Conservation (phyloP, 1,140 invertebrate species). For the Orchesella cincta region DNA sequence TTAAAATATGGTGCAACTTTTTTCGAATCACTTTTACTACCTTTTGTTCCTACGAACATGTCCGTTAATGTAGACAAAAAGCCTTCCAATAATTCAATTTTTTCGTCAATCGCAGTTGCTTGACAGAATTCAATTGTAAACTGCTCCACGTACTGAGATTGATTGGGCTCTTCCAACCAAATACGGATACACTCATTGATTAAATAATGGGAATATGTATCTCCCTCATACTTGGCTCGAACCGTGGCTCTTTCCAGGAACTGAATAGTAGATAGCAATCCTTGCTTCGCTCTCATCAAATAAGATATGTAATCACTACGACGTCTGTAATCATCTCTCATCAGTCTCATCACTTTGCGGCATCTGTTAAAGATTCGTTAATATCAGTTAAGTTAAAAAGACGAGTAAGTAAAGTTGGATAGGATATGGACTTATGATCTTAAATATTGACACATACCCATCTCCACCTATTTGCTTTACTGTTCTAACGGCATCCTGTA, state of each 20-base stretch:
- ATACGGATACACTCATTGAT: conserved; percentile 76
- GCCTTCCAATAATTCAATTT: conserved; percentile 68
- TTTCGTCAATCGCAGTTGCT: conserved; percentile 76
- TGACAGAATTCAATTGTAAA: conserved; percentile 78
- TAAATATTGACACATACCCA: conserved; percentile 58
- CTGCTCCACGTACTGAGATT: conserved; percentile 53
- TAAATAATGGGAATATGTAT: conserved; percentile 74
- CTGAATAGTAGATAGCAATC: conserved; percentile 75
- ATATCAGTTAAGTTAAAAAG: conserved; percentile 38
- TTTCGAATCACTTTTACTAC: conserved; percentile 38
- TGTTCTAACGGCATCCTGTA: conserved; percentile 84
- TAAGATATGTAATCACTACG: conserved; percentile 82
- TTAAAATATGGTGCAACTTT: too few relatives aligned
- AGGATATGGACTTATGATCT: conserved; percentile 36
- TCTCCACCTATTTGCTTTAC: conserved; percentile 72
- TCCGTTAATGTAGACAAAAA: conserved; percentile 40
- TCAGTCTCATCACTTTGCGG: conserved; percentile 72
- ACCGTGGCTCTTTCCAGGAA: conserved; percentile 67
- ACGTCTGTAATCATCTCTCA: conserved; percentile 77
- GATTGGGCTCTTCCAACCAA: conserved; percentile 66
- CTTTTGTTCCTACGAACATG: conserved; percentile 40
- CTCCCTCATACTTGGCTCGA: conserved; percentile 53
- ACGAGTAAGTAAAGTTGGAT: conserved; percentile 24
- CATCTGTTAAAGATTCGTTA: conserved; percentile 59
- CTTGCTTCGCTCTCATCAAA: conserved; percentile 78